These are phyloP conservation scores for Dexiosoma caninum DNA, from an alignment of 2,888 invertebrate species.

Conservation along the genomic window DNA sequence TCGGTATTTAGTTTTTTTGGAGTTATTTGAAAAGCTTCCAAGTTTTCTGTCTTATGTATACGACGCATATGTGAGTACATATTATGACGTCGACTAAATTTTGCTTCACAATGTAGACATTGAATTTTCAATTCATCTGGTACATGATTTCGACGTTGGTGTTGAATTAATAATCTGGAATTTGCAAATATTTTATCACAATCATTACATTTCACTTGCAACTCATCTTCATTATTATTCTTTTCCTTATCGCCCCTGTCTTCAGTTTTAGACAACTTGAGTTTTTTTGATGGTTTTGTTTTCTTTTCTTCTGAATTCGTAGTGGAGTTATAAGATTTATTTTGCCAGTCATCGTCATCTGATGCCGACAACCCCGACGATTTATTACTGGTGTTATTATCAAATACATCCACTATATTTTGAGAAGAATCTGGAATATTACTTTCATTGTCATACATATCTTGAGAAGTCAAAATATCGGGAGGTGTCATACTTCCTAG, in stretches of 20 bases:
- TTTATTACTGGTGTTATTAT: constrained; percentile 2
- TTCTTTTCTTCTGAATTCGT: constrained; percentile 26
- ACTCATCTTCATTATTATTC: constrained; percentile 24
- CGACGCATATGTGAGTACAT: constrained; percentile 58
- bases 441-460: not conserved
- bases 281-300: not conserved
- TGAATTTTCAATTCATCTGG: constrained; percentile 57
- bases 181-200: constrained; percentile 57
- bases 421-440: not conserved
- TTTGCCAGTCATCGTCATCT: constrained; percentile 32
- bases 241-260: not conserved
- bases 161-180: constrained; percentile 39
- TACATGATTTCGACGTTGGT: constrained; percentile 48
- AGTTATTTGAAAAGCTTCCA: constrained; percentile 36
- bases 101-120: constrained; percentile 50
- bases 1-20: constrained; percentile 71
- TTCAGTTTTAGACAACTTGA: not conserved
- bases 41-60: constrained; percentile 44
- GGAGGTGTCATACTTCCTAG: not conserved
- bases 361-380: not conserved
- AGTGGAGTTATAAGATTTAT: not conserved
- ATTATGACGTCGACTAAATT: constrained; percentile 56
- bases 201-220: constrained; percentile 55
- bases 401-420: not conserved
- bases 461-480: not conserved